Evolutionary conservation across 2,888 invertebrate species (phyloP), one percentile per base, ranked within the genome.

Genomic region (Molorchus minor): DNA sequence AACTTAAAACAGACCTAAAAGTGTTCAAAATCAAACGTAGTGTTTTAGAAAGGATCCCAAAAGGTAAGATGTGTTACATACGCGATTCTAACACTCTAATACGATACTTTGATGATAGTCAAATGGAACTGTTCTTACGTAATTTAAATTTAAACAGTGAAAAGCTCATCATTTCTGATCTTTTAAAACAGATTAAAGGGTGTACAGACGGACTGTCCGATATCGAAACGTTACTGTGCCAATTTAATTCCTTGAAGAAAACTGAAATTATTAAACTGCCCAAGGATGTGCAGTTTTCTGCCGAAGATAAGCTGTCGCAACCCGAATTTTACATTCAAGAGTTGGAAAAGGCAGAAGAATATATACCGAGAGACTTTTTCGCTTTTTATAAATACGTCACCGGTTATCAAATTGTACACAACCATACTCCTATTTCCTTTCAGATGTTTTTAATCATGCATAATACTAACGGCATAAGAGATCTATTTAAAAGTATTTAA

Each of bases 351-450:
- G 73, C 73, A 16, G 61, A 68, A 35, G 56, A 57, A 12, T 63
- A 61, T 30, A 70, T 68, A 2, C 75, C 75, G 0, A 56, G 40
- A 19, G 72, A 71, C 44, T 74, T 77, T 46, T 67, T 65, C 16
- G 65, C 65, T 10, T 77, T 74, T 56, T 77, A 77, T 43, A 68
- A 67, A 52, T 77, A 67, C 51, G 74, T 76, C 0, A 74, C 77
- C 0, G 75, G 73, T 2, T 74, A 72, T 53, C 77, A 77, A 56
- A 75, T 77, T 45, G 56, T 70, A n/a, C 65, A 68, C 15, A 64
- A 72, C 20, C 68, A 75, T 29, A 58, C 59, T 8, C 77, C 77
- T 3, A 72, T 77, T 17, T 72, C 74, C n/a, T 74, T 77, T 57
- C 56, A 71, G 40, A 71, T 72, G 5, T 77, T 76, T 61, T 58